Percentiles rank a stretch among this genome's conserved stretches.
These are phyloP conservation scores for Stenodera caucasica DNA, from an alignment of 2,888 invertebrate genomes.

Conservation along the genomic window DNA sequence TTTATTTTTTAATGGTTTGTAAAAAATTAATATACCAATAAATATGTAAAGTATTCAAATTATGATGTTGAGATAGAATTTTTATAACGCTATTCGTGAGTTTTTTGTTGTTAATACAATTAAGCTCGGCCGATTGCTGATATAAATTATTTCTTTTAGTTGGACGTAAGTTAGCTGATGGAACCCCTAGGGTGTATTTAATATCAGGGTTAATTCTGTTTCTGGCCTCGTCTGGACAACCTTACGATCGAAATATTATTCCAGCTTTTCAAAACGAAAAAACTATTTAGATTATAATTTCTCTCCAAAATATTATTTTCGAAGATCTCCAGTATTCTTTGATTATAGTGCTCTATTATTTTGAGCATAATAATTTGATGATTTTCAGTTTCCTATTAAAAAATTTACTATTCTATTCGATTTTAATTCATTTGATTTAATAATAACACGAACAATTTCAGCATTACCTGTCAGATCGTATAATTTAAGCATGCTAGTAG, in stretches of 20 bases:
- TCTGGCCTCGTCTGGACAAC: background rate
- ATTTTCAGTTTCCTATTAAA: too few species aligned
- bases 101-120: background rate
- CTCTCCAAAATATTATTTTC: too few species aligned
- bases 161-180: background rate
- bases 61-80: background rate
- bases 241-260: background rate
- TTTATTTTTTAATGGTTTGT: background rate
- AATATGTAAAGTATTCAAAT: background rate
- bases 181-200: background rate
- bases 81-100: background rate
- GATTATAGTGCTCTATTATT: too few species aligned
- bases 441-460: background rate
- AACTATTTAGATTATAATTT: background rate
- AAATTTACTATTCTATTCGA: background rate
- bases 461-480: constrained; percentile 5
- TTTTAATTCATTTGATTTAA: background rate
- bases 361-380: too few species aligned
- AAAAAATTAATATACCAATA: background rate
- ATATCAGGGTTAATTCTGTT: background rate
- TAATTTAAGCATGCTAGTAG: constrained; percentile 10
- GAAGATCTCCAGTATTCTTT: too few species aligned
- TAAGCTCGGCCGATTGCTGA: background rate
- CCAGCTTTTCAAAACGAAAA: background rate
- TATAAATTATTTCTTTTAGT: background rate